Evolutionary conservation across 2,888 invertebrate genomes (phyloP).

Genomic region (Sphinx pinastri): DNA sequence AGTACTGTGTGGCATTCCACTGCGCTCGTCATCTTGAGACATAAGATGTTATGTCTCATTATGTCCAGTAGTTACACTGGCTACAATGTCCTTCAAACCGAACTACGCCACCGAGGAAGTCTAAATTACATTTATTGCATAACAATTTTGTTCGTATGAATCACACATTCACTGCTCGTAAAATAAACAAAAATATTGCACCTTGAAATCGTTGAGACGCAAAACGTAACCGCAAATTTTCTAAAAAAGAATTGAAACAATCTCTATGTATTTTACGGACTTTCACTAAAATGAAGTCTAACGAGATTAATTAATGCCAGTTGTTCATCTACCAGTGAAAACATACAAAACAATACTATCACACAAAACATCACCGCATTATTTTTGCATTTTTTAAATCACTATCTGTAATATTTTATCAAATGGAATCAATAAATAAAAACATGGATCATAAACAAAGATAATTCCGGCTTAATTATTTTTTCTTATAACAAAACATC

Average conservation of each 20-base stretch:
- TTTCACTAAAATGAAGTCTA: constrained; percentile 42
- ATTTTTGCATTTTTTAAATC: background rate
- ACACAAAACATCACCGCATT: background rate
- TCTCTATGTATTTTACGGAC: constrained; percentile 28
- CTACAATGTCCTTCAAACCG: no score
- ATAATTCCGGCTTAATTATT: no score
- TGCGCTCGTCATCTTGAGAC: no score
- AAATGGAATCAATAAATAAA: background rate
- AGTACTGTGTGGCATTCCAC: no score
- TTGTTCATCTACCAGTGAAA: constrained; percentile 35
- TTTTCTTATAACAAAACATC: no score
- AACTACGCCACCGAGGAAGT: no score
- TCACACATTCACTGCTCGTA: background rate
- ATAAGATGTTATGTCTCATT: no score
- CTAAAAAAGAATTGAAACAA: constrained; percentile 28
- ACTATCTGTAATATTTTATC: background rate
- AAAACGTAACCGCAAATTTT: background rate
- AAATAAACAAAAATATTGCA: background rate
- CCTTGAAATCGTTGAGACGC: background rate
- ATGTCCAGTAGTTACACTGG: no score
- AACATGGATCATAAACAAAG: no score
- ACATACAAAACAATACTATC: constrained; percentile 32
- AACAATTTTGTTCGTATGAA: no score
- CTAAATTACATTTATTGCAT: no score
- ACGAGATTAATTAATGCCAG: constrained; percentile 42